Conservation (phyloP, 2,797 vertebrate genomes). For the Pristis pectinata region DNA sequence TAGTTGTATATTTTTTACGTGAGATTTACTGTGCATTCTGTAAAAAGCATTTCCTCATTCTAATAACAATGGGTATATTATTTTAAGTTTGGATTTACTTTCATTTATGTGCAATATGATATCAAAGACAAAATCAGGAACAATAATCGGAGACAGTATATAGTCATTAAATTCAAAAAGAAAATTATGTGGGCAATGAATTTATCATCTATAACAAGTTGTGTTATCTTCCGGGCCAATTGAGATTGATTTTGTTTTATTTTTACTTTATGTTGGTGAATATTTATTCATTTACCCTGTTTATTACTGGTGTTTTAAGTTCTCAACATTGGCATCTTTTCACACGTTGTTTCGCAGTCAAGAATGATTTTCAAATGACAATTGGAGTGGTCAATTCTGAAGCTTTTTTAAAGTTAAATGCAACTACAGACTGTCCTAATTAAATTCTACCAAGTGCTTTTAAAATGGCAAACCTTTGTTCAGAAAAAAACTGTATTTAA, state of each 20-base stretch:
- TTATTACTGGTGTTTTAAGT: not conserved
- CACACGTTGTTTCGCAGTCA: too few species aligned
- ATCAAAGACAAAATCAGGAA: not conserved
- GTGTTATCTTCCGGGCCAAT: not conserved
- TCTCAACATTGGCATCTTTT: not conserved
- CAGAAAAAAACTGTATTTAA: slow-evolving; percentile 28
- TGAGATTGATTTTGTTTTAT: not conserved
- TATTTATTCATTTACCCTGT: slow-evolving; percentile 30
- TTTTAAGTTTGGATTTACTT: not conserved
- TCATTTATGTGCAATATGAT: slow-evolving; percentile 23
- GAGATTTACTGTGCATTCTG: not conserved
- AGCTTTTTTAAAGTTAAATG: slow-evolving; percentile 17
- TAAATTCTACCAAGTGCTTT: slow-evolving; percentile 34
- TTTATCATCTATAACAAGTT: not conserved
- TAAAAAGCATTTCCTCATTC: not conserved
- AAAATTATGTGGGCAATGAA: not conserved
- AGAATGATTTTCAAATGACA: not conserved
- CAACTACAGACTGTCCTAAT: slow-evolving; percentile 33
- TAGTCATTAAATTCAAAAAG: not conserved
- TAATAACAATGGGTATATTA: not conserved
- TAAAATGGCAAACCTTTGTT: slow-evolving; percentile 11
- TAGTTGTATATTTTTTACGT: slow-evolving; percentile 10
- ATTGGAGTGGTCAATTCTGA: not conserved
- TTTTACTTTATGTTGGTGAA: too few species aligned
- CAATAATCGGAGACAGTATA: not conserved